Evolutionary conservation across 2,113 vertebrate species (phyloP).

Genomic region (Hipposideros armiger): DNA sequence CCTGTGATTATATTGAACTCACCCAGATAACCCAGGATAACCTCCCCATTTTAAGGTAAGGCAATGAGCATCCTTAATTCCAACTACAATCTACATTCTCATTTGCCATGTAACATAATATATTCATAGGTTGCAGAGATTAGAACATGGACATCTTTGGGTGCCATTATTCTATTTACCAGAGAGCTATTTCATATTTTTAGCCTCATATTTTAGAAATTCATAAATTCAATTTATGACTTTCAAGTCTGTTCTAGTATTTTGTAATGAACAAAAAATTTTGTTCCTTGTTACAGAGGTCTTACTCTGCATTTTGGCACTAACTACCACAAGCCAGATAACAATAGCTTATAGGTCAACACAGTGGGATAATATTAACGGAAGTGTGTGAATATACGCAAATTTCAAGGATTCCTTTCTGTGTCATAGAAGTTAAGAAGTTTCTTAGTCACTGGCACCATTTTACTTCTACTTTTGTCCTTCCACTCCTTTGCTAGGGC

Average conservation of each 20-base stretch:
- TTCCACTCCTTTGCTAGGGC: neutral
- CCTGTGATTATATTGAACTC: neutral
- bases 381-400: neutral
- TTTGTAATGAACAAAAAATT: neutral
- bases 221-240: neutral
- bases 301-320: neutral
- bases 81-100: neutral
- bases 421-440: neutral
- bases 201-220: neutral
- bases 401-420: neutral
- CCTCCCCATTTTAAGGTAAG: neutral
- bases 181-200: neutral
- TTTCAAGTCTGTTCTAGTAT: neutral
- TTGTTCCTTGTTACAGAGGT: neutral
- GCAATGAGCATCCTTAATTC: neutral
- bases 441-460: neutral
- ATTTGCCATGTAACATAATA: neutral
- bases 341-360: neutral
- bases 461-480: neutral
- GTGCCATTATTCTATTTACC: neutral
- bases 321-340: neutral
- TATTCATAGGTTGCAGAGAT: neutral
- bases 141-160: neutral
- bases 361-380: neutral
- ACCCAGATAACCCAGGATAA: neutral